These are phyloP conservation scores for Diarsia dahlii DNA, from an alignment of 2,888 invertebrate species.

Conservation along the genomic window DNA sequence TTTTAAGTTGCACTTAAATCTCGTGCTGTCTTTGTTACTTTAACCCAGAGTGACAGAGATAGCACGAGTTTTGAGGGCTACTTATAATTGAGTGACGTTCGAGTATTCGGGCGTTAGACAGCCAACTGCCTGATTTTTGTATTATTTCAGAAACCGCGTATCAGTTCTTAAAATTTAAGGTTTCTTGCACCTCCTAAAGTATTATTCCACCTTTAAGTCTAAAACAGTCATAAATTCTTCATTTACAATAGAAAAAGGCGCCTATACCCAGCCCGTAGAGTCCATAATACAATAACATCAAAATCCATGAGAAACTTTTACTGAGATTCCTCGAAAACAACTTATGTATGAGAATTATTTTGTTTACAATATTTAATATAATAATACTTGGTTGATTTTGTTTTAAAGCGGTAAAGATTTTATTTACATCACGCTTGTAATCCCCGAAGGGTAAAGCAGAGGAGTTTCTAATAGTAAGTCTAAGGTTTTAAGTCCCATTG, in stretches of 20 bases:
- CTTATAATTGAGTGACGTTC: too few species aligned
- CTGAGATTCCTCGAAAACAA: constrained; percentile 53
- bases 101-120: too few species aligned
- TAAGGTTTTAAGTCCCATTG: not conserved
- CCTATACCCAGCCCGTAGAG: constrained; percentile 13
- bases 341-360: constrained; percentile 31
- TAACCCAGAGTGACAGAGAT: too few species aligned
- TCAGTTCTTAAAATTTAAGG: not conserved
- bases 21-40: too few species aligned
- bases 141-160: not conserved
- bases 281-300: constrained; percentile 15
- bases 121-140: too few species aligned
- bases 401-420: constrained; percentile 36
- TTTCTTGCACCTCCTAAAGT: not conserved
- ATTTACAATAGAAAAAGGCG: constrained; percentile 18
- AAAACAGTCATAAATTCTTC: not conserved
- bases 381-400: constrained; percentile 52
- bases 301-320: constrained; percentile 23
- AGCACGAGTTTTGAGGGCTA: too few species aligned
- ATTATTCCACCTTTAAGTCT: not conserved
- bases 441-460: not conserved
- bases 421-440: not conserved
- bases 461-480: not conserved
- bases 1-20: too few species aligned
- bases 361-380: constrained; percentile 44